phyloP scores from a whole-genome alignment of 2,888 invertebrate genomes.

The Plusia festucae region DNA sequence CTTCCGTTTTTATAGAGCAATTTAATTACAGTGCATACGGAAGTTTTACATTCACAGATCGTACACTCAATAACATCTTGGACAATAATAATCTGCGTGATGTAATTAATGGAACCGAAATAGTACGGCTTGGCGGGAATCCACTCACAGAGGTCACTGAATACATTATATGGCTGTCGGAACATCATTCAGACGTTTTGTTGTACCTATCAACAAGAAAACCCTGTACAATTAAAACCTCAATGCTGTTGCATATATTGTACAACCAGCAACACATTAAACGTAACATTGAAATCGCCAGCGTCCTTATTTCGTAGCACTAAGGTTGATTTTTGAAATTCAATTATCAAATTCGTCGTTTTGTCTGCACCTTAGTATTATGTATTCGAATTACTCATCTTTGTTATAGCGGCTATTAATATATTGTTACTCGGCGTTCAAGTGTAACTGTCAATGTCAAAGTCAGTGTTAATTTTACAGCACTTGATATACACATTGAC shows the following conservation, averaged over 20 bases:
- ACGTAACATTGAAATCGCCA: background rate
- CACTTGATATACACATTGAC: slow-evolving; percentile 45
- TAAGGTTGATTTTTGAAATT: background rate
- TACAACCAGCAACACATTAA: background rate
- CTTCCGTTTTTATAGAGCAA: slow-evolving; percentile 24
- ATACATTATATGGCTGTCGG: slow-evolving; percentile 60
- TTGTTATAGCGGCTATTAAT: background rate
- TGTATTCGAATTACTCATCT: slow-evolving; percentile 4
- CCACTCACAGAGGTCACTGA: slow-evolving; percentile 75
- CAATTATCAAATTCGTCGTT: too few species aligned
- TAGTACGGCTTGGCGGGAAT: slow-evolving; percentile 78
- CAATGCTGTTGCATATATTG: slow-evolving; percentile 3
- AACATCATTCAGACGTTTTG: slow-evolving; percentile 26
- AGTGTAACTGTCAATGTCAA: slow-evolving; percentile 43
- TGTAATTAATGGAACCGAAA: slow-evolving; percentile 71
- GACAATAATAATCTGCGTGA: slow-evolving; percentile 49
- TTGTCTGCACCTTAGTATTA: background rate
- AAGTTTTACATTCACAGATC: slow-evolving; percentile 44
- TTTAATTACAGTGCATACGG: slow-evolving; percentile 32
- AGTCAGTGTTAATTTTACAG: slow-evolving; percentile 34
- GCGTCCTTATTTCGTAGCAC: background rate
- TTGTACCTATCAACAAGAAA: slow-evolving; percentile 8
- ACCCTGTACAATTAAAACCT: slow-evolving; percentile 1
- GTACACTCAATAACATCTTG: slow-evolving; percentile 37
- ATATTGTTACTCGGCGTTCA: slow-evolving; percentile 9